Evolutionary conservation across 2,888 invertebrate genomes (phyloP), one percentile per base, ranked within the genome.

Genomic region (Microctonus hyperodae): DNA sequence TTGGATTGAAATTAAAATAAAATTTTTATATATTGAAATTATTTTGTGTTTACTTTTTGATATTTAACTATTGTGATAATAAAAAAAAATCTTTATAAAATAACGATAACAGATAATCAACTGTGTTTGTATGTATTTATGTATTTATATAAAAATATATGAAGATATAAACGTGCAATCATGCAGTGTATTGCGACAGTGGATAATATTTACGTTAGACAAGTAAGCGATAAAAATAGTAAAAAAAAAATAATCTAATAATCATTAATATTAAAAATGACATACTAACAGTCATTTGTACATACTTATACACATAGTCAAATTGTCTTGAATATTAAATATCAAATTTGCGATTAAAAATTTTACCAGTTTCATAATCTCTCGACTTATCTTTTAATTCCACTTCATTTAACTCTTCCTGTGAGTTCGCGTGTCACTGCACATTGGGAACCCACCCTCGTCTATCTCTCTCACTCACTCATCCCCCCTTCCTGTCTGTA

Each of bases 401-500:
- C 73, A 73, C 72, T 73, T 73, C 72, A 73, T 73, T 73, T 72
- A 72, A 73, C 72, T 73, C 73, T 72, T 72, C 72, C 73, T 72
- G 73, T 72, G 70, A 69, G 70, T 68, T 72, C 73, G 72, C 73
- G 73, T 73, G 72, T 72, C 72, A 72, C 68, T 70, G 68, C 65
- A 72, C 72, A 73, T 70, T 68, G 69, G 69, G 56, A 61, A 63
- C 69, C 67, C 70, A 70, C 67, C 67, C 70, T 67, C 56, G 53
- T 58, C 57, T 57, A 53, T 25, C 40, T 51, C 60, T 64, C 63
- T 59, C 62, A 64, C 61, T 65, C 31, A 40, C 35, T 51, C 58
- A 20, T 55, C 59, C 64, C 44, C 33, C 40, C 35, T 57, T 16
- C 22, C 59, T 35, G 16, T 16, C 16, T 16, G 7, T n/a, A 44